These are phyloP conservation scores for Mus pahari DNA, from an alignment of 2,113 vertebrate species.

Conservation along the genomic window DNA sequence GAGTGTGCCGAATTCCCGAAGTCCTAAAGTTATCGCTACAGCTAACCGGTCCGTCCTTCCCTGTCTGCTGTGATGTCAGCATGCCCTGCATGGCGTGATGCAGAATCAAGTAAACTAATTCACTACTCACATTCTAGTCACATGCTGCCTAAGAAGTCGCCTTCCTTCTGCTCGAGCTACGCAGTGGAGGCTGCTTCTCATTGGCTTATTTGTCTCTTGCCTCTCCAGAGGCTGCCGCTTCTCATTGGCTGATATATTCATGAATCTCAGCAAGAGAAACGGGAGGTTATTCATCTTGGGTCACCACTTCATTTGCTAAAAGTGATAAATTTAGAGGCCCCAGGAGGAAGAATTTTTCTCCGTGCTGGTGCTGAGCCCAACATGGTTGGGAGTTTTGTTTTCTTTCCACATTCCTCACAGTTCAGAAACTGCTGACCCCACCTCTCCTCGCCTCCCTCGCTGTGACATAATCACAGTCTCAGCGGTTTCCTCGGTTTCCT, in stretches of 20 bases:
- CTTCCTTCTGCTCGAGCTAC: not conserved
- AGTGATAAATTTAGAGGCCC: not conserved
- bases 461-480: not conserved
- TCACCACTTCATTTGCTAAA: not conserved
- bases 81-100: not conserved
- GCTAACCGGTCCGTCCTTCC: not conserved
- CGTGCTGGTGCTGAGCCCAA: not conserved
- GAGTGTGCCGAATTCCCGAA: accelerated
- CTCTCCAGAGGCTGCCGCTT: not conserved
- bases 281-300: not conserved
- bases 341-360: not conserved
- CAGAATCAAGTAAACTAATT: not conserved
- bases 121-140: not conserved
- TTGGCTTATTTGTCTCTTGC: not conserved
- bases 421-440: not conserved
- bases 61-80: not conserved
- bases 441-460: too few species aligned
- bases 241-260: not conserved
- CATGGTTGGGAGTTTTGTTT: not conserved
- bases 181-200: not conserved
- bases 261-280: not conserved
- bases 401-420: not conserved
- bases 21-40: not conserved
- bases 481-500: not conserved
- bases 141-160: not conserved